Evolutionary conservation across 2,113 vertebrate genomes (phyloP), one percentile per base, ranked within the genome.

Genomic region (Chelonoidis abingdonii): DNA sequence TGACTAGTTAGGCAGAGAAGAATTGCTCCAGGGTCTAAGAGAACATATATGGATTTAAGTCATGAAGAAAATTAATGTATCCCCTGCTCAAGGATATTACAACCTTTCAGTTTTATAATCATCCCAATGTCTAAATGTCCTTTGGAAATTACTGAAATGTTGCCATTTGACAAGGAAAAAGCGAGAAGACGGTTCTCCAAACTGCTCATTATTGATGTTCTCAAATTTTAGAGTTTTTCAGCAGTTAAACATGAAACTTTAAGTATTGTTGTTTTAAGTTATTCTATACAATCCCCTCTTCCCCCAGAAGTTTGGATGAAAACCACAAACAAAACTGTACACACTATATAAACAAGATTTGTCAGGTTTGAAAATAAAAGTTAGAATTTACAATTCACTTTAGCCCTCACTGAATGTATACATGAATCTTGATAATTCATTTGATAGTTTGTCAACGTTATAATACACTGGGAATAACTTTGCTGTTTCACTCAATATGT

Each of bases 321-420:
- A 93, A 83, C 87, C 84, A 95, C 89, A 92, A 88, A 89, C 97
- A 93, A 97, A 97, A 92, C 94, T n/a, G 1, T 96, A 95, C 96
- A 97, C 92, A 97, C 53, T 90, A 84, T 21, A 84, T 94, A 94
- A 97, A 97, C 93, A 97, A 97, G 95, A 97, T 96, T 95, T 95
- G 86, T 96, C 95, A 97, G 90, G 95, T 97, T 96, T 96, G 95
- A 97, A 98, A 98, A 95, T 95, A 95, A 97, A 98, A 96, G 94
- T 94, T 92, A 89, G 93, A 96, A 95, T 91, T 96, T 80, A 96
- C 92, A 98, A 81, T 94, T 98, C 93, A 69, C 88, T 96, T 97
- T 95, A 97, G 96, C 97, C 98, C 96, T 98, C 95, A 85, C 5
- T 72, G 89, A 94, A 89, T 96, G 92, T 84, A 94, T 84, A 86